Conservation (phyloP, 2,888 invertebrate genomes). For the Orgyia antiqua region DNA sequence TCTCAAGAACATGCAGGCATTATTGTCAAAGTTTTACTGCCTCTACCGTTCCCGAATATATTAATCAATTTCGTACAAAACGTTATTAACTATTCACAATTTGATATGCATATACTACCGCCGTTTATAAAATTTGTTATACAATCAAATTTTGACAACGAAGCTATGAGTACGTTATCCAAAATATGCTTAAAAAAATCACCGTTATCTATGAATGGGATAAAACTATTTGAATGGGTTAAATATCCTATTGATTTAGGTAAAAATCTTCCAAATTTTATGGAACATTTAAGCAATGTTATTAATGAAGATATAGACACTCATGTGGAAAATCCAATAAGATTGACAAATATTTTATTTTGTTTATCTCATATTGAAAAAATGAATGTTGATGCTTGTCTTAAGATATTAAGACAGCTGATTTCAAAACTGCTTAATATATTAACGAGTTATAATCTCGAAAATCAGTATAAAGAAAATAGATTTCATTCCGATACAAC, state of each 20-base stretch:
- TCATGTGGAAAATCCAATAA: conserved; percentile 53
- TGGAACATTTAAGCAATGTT: conserved; percentile 50
- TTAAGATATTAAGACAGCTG: conserved; percentile 49
- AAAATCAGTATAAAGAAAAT: conserved; percentile 38
- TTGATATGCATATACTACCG: conserved; percentile 85
- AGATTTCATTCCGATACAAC: conserved; percentile 51
- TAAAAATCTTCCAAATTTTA: conserved; percentile 49
- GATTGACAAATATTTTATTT: conserved; percentile 68
- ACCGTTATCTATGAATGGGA: conserved; percentile 79
- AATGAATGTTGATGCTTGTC: conserved; percentile 50
- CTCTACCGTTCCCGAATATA: conserved; percentile 73
- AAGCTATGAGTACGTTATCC: conserved; percentile 79
- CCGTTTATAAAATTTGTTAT: conserved; percentile 79
- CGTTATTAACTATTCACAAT: conserved; percentile 81
- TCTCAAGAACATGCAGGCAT: conserved; percentile 85
- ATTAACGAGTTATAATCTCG: conserved; percentile 48
- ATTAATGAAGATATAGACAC: conserved; percentile 50
- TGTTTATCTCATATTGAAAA: conserved; percentile 77
- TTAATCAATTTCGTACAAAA: conserved; percentile 82
- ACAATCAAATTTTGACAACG: conserved; percentile 70
- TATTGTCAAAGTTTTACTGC: conserved; percentile 81
- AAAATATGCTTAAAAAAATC: conserved; percentile 83
- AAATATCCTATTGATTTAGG: conserved; percentile 82
- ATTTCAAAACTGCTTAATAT: conserved; percentile 42
- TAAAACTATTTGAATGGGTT: conserved; percentile 80